Percentiles rank a stretch among this genome's conserved stretches.
Conservation (phyloP, 2,888 invertebrate species). For the Lottia scabra region DNA sequence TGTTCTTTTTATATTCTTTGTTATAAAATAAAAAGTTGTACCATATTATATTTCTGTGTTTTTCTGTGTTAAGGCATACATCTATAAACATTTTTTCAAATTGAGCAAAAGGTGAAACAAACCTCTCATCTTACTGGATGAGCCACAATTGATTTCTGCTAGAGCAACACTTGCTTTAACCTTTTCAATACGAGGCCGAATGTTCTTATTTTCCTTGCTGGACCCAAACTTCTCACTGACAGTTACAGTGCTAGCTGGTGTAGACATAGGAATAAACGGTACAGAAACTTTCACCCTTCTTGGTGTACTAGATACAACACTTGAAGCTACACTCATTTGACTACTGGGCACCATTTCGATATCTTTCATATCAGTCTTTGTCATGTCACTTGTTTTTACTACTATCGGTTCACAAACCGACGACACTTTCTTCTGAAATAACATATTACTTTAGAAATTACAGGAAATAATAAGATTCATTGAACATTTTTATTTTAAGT, state of each 20-base stretch:
- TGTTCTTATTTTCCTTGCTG: not conserved
- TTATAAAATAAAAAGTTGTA: no score
- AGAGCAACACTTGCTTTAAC: not conserved
- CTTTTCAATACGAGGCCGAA: not conserved
- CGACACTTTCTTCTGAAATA: constrained; percentile 25
- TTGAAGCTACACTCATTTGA: constrained; percentile 2
- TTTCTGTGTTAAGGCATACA: no score
- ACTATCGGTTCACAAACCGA: constrained; percentile 18
- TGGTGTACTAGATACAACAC: not conserved
- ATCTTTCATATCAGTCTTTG: not conserved
- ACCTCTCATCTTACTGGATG: not conserved
- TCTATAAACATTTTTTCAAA: no score
- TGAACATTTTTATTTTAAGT: no score
- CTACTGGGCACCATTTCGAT: not conserved
- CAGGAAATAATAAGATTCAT: no score
- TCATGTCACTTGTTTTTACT: not conserved
- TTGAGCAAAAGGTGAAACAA: no score
- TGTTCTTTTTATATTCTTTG: no score
- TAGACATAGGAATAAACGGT: constrained; percentile 41
- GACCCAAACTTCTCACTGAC: not conserved
- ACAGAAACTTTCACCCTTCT: constrained; percentile 43
- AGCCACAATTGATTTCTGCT: not conserved
- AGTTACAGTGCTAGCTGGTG: constrained; percentile 25
- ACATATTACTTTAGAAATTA: not conserved
- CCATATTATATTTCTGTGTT: no score